Base-by-base conservation (phyloP, 92 coral and sea anemone species). In the Porites divaricata region DNA sequence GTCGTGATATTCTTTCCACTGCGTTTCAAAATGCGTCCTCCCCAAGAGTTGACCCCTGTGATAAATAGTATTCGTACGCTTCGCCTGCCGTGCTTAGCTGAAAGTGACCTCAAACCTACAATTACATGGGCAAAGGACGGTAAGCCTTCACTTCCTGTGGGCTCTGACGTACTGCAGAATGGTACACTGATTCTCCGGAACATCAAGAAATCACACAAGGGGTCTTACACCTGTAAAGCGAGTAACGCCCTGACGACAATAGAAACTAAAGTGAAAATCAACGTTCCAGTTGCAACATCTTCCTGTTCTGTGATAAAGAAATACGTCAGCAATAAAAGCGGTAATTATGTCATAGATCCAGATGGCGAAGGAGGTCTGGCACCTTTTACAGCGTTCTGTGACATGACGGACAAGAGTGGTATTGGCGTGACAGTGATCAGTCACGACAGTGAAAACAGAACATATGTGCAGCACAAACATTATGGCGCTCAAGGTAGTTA, bases 361-460 rank as follows among this genome's bases (percentile, higher is more conserved):
- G 76, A 52, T 67, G 77, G 78, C 16, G 25, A 12, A 9, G 82
- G 82, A 10, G 72, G 82, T 0, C 72, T 77, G 62, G 59, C 81
- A 71, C 54, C 89, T 16, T 77, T 89, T 65, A 53, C 35, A 22
- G 89, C 63, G 8, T 72, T 51, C 66, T 88, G 91, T 58, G 85
- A 88, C 74, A 83, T 88, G 91, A 88, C 80, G 68, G 87, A 72
- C 72, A 88, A 52, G 77, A 79, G 35, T 76, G 83, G 88, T 25
- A 63, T 76, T 23, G 88, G 88, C 76, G 88, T 85, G 81, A 88
- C 91, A 58, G 84, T 69, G 80, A 77, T 88, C 12, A 79, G 91
- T 59, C 91, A 88, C 58, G 76, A 88, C 70, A 78, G 88, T 82
- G 91, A 88, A 28, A 67, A 61, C 17, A 75, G 91, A 61, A 83